Percentiles rank a stretch among this genome's conserved stretches.
These are phyloP conservation scores for Dorcus parallelipipedus DNA, from an alignment of 2,888 invertebrate species.

Conservation along the genomic window DNA sequence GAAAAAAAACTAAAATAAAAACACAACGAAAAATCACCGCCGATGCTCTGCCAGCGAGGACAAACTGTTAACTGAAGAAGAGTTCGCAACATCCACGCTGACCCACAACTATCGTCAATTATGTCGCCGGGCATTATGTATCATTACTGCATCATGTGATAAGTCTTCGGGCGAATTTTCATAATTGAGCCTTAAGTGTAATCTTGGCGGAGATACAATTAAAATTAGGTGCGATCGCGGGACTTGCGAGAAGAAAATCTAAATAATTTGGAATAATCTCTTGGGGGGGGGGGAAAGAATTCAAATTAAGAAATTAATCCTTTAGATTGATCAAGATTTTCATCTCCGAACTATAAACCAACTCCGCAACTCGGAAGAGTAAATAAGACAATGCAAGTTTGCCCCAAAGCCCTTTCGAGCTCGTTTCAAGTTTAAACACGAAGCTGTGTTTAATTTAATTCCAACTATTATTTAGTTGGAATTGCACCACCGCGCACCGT, in stretches of 20 bases:
- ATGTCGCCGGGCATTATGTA: conserved; percentile 29
- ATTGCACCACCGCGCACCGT: too few species aligned
- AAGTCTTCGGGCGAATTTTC: conserved; percentile 1
- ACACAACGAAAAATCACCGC: background rate
- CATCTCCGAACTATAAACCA: too few species aligned
- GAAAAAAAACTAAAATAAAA: background rate
- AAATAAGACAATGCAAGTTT: too few species aligned
- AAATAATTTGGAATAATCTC: too few species aligned
- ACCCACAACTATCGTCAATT: conserved; percentile 31
- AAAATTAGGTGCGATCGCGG: background rate
- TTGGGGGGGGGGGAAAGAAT: too few species aligned
- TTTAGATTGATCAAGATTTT: too few species aligned
- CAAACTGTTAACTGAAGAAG: conserved; percentile 21
- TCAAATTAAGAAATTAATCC: too few species aligned
- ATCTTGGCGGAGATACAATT: background rate
- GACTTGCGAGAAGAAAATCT: background rate
- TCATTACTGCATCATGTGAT: conserved; percentile 26
- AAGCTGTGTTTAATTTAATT: too few species aligned
- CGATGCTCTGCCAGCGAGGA: conserved; percentile 15
- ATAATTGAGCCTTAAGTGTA: background rate
- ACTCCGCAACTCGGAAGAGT: too few species aligned
- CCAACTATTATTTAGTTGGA: too few species aligned
- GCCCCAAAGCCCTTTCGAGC: too few species aligned
- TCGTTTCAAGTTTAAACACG: too few species aligned
- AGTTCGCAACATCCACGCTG: conserved; percentile 23